phyloP scores from a whole-genome alignment of 2,113 vertebrate species.

The Amblyornis subalaris region DNA sequence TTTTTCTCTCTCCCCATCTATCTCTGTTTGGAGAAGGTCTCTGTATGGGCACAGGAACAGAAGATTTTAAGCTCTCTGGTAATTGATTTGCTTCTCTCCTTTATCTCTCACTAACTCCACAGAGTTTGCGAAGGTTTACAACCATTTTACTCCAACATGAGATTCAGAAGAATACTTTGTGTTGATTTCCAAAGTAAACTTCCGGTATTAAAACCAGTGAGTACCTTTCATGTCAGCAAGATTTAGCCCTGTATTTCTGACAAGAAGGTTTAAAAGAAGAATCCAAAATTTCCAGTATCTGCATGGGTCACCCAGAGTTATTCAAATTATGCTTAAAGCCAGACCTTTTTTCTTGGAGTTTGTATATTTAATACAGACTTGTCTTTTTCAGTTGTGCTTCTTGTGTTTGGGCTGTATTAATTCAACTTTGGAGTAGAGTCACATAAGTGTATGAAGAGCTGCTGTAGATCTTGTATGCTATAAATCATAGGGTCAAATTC shows the following conservation, averaged over 20 bases:
- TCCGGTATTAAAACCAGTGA: background rate
- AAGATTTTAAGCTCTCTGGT: background rate
- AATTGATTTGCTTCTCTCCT: background rate
- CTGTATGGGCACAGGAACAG: background rate
- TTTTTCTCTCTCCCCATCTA: background rate
- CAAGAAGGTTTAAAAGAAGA: background rate
- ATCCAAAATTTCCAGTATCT: background rate
- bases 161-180: background rate
- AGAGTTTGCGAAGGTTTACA: background rate
- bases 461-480: background rate
- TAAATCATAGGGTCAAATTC: slow-evolving; percentile 16
- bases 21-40: background rate
- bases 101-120: background rate
- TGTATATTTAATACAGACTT: background rate
- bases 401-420: background rate
- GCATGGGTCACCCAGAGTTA: background rate
- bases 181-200: background rate
- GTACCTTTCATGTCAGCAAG: background rate
- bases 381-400: background rate
- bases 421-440: background rate
- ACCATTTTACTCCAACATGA: background rate
- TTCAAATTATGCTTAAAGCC: background rate
- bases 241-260: background rate
- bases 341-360: background rate
- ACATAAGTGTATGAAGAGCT: background rate